A percentile compares a stretch with the other conserved stretches of the same genome.
phyloP scores from a whole-genome alignment of 1,140 invertebrate genomes.

The Trissolcus basalis region DNA sequence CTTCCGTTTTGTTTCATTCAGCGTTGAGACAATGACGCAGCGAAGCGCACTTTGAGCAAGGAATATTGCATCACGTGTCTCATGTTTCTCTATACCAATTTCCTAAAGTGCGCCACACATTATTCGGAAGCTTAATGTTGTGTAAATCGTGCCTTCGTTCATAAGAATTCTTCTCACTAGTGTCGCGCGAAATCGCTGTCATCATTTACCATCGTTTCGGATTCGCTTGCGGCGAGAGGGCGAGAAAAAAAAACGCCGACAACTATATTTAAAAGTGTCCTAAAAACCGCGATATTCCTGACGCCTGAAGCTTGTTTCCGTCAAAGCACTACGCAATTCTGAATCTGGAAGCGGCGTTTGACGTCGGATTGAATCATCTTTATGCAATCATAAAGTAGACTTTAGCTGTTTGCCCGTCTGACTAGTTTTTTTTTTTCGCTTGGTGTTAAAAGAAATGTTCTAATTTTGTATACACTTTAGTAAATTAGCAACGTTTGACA shows the following conservation, averaged over 20 bases:
- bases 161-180: slow-evolving; percentile 26
- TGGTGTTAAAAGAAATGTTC: no score
- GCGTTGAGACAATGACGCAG: no score
- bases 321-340: slow-evolving; percentile 4
- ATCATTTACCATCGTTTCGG: slow-evolving; percentile 22
- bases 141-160: slow-evolving; percentile 40
- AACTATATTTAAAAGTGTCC: slow-evolving; percentile 40
- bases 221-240: no score
- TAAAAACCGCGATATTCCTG: slow-evolving; percentile 40
- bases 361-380: slow-evolving; percentile 20
- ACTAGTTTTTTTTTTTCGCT: no score
- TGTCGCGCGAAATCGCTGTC: slow-evolving; percentile 33
- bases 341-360: slow-evolving; percentile 3
- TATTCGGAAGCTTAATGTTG: slow-evolving; percentile 42
- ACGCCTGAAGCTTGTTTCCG: slow-evolving; percentile 24
- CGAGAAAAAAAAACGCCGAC: slow-evolving; percentile 15
- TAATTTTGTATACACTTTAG: no score
- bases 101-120: slow-evolving; percentile 47
- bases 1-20: no score
- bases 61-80: slow-evolving; percentile 17
- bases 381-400: slow-evolving; percentile 11
- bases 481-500: no score
- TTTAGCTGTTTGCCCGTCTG: no score
- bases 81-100: slow-evolving; percentile 49
- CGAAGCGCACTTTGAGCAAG: no score